These are phyloP conservation scores for Metopia argyrocephala DNA, from an alignment of 2,888 invertebrate genomes.

Conservation along the genomic window DNA sequence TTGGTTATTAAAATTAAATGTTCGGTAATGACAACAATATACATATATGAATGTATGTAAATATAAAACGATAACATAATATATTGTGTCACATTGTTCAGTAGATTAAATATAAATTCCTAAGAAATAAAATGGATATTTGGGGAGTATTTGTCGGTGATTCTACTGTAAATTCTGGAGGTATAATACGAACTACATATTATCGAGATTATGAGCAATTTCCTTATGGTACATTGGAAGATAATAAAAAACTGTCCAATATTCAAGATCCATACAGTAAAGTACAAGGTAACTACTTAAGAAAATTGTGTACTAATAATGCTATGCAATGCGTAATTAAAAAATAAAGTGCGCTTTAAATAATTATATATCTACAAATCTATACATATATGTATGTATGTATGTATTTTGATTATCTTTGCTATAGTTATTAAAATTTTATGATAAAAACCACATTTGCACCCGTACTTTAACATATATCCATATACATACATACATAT, in stretches of 20 bases:
- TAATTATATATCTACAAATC: background rate
- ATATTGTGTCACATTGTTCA: background rate
- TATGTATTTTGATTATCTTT: no score
- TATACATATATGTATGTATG: background rate
- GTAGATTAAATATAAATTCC: conserved; percentile 10
- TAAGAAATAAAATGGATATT: conserved; percentile 80
- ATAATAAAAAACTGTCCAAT: conserved; percentile 68
- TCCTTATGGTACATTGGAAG: conserved; percentile 77
- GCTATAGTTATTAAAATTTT: no score
- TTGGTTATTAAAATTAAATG: background rate
- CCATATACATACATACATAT: background rate
- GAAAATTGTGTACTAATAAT: background rate
- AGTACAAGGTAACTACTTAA: conserved; percentile 74
- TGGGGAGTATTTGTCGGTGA: conserved; percentile 80
- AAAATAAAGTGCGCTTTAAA: background rate
- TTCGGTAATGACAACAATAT: no score
- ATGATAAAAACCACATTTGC: no score
- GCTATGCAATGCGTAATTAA: background rate
- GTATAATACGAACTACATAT: conserved; percentile 78
- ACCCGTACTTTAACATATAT: no score
- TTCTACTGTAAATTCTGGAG: conserved; percentile 79
- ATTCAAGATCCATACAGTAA: conserved; percentile 76
- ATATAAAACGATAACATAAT: background rate
- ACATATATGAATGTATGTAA: background rate
- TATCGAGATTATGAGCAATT: conserved; percentile 81